A percentile compares a stretch with the other conserved stretches of the same genome.
phyloP scores from a whole-genome alignment of 2,797 vertebrate species.

The Ara ararauna region DNA sequence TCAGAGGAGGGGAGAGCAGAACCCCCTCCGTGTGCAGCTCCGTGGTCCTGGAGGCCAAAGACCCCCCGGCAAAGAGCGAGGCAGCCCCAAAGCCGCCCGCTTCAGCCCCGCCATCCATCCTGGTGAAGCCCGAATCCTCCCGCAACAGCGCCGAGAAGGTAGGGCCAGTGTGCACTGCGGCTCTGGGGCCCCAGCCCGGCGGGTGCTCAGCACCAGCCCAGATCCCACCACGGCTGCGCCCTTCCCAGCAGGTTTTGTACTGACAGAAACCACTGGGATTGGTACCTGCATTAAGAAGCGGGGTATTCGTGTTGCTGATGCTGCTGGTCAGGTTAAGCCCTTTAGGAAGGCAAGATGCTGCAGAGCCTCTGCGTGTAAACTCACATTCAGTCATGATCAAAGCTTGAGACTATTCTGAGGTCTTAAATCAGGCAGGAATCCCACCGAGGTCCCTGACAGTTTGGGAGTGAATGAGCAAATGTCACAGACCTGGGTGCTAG shows the following conservation, averaged over 20 bases:
- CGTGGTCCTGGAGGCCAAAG: conserved; percentile 80
- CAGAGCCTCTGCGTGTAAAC: not conserved
- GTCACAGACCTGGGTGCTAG: too few species aligned
- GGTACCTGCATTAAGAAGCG: accelerated
- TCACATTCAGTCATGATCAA: not conserved
- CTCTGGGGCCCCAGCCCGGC: not conserved
- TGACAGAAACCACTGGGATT: accelerated
- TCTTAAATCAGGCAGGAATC: not conserved
- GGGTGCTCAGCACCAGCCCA: not conserved
- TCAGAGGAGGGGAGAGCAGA: conserved; percentile 80
- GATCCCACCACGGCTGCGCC: accelerated
- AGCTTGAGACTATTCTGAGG: not conserved
- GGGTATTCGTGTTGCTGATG: accelerated
- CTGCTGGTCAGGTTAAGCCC: not conserved
- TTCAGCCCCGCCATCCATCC: conserved; percentile 88
- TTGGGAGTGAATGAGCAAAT: not conserved
- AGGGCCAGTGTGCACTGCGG: not conserved
- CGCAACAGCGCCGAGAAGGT: conserved; percentile 90
- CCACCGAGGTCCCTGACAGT: not conserved
- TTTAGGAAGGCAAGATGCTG: not conserved
- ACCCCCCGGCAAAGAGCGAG: conserved; percentile 77
- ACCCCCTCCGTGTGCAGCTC: conserved; percentile 83
- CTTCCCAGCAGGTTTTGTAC: accelerated
- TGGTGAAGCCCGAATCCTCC: conserved; percentile 90
- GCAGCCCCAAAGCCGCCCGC: conserved; percentile 72